These are phyloP conservation scores for Synergus itoensis DNA, from an alignment of 2,888 invertebrate species.

Conservation along the genomic window DNA sequence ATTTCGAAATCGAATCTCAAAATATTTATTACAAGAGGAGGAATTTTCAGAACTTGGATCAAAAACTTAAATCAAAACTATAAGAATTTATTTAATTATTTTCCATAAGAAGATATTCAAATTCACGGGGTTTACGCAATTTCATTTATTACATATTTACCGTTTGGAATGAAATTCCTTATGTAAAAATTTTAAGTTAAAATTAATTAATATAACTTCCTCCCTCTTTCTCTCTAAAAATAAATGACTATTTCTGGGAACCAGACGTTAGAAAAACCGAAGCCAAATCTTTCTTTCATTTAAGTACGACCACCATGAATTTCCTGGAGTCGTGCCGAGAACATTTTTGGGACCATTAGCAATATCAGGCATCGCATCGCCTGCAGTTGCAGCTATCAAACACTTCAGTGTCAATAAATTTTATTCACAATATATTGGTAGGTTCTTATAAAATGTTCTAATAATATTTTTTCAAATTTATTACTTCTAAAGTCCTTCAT, in stretches of 20 bases:
- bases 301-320: conserved; percentile 98
- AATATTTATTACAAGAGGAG: too few relatives aligned
- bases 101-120: too few relatives aligned
- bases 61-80: too few relatives aligned
- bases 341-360: conserved; percentile 95
- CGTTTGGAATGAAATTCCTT: not conserved
- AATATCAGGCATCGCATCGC: conserved; percentile 88
- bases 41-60: too few relatives aligned
- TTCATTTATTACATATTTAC: too few relatives aligned
- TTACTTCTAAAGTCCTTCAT: not conserved
- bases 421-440: conserved; percentile 93
- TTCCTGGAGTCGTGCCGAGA: conserved; percentile 98
- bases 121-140: too few relatives aligned
- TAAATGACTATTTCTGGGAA: not conserved
- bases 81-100: too few relatives aligned
- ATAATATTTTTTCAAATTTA: not conserved
- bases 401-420: conserved; percentile 88
- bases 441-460: conserved; percentile 65
- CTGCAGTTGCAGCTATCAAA: conserved; percentile 85
- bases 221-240: not conserved
- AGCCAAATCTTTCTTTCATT: conserved; percentile 51
- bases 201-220: not conserved
- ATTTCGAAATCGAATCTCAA: too few relatives aligned
- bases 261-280: not conserved
- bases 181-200: not conserved